Percentiles rank a stretch among this genome's conserved stretches.
Conservation (phyloP, 2,113 vertebrate genomes). For the Periophthalmodon schlosseri region DNA sequence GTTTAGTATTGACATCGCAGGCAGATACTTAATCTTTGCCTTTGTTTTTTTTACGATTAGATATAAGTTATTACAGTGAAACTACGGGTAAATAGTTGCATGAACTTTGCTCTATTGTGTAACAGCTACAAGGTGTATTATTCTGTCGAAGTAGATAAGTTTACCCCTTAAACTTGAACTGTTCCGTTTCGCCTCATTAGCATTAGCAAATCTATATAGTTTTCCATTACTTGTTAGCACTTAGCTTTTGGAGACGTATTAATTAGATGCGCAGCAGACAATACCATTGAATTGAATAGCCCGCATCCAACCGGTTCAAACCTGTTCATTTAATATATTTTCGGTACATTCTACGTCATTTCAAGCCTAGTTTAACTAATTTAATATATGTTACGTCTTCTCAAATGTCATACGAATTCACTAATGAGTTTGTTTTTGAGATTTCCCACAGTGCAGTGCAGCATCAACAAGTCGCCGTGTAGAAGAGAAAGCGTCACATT, state of each 20-base stretch:
- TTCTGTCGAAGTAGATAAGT: not conserved
- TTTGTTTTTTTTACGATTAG: too few relatives aligned
- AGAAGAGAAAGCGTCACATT: slow-evolving; percentile 35
- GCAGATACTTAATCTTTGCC: slow-evolving; percentile 20
- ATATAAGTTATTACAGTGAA: not conserved
- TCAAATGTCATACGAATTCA: not conserved
- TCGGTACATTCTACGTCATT: not conserved
- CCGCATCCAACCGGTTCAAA: not conserved
- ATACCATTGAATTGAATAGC: not conserved
- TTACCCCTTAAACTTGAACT: not conserved
- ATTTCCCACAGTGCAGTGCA: not conserved
- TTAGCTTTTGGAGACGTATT: not conserved
- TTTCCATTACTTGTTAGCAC: not conserved
- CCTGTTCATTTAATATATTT: not conserved
- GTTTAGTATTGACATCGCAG: slow-evolving; percentile 16
- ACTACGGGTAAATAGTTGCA: not conserved
- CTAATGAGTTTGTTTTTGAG: not conserved
- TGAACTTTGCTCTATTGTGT: not conserved
- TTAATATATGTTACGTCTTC: not conserved
- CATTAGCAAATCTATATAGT: not conserved
- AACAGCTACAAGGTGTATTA: not conserved
- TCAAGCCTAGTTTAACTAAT: not conserved
- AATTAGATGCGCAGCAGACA: not conserved
- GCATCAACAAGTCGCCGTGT: not conserved
- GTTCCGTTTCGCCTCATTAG: slow-evolving; percentile 2